Conservation (phyloP, 1,140 invertebrate genomes). For the Panonychus citri region DNA sequence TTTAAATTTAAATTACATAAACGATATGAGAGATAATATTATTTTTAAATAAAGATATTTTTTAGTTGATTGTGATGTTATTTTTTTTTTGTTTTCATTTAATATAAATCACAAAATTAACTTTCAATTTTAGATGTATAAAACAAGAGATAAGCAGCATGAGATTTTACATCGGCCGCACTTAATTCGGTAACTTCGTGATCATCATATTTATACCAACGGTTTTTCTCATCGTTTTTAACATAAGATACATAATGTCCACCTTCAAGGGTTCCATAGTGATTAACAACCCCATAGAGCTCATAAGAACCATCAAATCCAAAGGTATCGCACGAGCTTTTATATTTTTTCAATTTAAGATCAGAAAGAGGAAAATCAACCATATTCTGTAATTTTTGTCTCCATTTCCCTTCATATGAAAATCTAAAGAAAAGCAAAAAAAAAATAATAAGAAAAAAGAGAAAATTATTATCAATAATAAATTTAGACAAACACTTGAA, state of each 20-base stretch:
- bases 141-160: conserved; percentile 11
- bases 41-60: too few relatives aligned
- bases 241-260: conserved; percentile 68
- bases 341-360: background rate
- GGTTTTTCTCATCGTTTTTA: conserved; percentile 31
- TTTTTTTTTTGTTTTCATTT: too few relatives aligned
- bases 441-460: background rate
- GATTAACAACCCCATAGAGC: conserved; percentile 32
- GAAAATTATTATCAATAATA: background rate
- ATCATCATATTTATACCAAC: conserved; percentile 79
- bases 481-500: too few relatives aligned
- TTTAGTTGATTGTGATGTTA: too few relatives aligned
- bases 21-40: too few relatives aligned
- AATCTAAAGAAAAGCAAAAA: conserved; percentile 27
- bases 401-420: conserved; percentile 38
- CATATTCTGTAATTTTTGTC: conserved; percentile 55
- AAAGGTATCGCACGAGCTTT: background rate
- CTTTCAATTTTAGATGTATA: background rate
- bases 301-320: conserved; percentile 1
- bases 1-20: too few relatives aligned
- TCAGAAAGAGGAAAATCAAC: conserved; percentile 53
- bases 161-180: conserved; percentile 32
- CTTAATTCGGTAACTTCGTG: conserved; percentile 49
- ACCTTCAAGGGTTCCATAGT: conserved; percentile 68
- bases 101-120: too few relatives aligned